These are phyloP conservation scores for Aurelia aurita complex sp. Pacific DNA, from an alignment of 30 jellyfish, hydroid and myxozoan genomes.

Conservation along the genomic window DNA sequence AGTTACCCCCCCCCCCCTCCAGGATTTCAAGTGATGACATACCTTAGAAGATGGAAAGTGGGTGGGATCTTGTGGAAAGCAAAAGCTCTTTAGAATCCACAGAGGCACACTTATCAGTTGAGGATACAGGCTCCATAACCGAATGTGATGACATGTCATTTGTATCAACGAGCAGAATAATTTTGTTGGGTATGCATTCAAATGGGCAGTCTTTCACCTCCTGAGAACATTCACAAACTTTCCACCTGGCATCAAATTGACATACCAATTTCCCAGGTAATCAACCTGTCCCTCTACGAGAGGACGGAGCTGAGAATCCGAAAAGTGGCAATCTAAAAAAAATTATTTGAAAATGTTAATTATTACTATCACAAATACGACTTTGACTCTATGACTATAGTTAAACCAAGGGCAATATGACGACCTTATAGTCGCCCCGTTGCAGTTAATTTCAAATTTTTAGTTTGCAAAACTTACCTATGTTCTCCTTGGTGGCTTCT, in stretches of 20 bases:
- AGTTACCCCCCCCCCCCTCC: no score
- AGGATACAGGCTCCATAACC: neutral
- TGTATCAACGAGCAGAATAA: constrained; percentile 28
- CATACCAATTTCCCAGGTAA: constrained; percentile 6
- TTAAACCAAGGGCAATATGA: no score
- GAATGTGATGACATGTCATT: constrained; percentile 3
- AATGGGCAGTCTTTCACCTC: neutral
- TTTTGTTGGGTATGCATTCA: neutral
- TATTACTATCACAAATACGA: no score
- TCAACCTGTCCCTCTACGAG: neutral
- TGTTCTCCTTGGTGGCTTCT: no score
- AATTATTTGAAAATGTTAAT: no score
- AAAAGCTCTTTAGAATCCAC: neutral
- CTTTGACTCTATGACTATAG: no score
- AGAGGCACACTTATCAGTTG: no score
- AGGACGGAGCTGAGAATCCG: constrained; percentile 34
- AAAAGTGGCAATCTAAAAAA: constrained; percentile 16
- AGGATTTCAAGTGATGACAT: neutral
- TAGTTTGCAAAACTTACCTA: no score
- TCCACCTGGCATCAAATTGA: constrained; percentile 40
- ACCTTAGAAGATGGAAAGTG: constrained; percentile 18
- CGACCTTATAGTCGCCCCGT: no score
- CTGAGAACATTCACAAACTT: neutral
- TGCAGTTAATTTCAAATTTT: no score
- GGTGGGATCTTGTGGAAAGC: neutral